These are phyloP conservation scores for Syrista parreyssii DNA, from an alignment of 2,888 invertebrate genomes.

Conservation along the genomic window DNA sequence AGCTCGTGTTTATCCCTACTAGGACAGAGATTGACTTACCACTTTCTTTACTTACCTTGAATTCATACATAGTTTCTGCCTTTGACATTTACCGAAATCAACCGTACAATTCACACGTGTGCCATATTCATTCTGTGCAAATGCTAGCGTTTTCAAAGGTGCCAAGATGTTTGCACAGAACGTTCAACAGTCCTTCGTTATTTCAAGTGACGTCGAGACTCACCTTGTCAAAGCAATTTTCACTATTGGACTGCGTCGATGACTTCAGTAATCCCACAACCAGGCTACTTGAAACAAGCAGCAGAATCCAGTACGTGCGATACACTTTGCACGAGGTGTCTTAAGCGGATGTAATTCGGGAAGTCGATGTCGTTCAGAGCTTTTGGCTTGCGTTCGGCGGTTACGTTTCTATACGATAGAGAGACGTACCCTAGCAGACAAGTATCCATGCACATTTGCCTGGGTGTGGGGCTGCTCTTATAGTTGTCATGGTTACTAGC, in stretches of 20 bases:
- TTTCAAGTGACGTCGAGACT: not conserved
- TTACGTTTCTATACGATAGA: not conserved
- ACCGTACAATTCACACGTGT: not conserved
- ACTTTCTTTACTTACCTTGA: not conserved
- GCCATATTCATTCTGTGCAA: not conserved
- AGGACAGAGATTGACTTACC: not conserved
- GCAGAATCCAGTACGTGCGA: constrained; percentile 23
- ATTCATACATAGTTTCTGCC: too few relatives aligned
- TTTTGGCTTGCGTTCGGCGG: constrained; percentile 20
- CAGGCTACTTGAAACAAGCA: constrained; percentile 26
- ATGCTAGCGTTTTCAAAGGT: not conserved
- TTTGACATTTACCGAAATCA: constrained; percentile 5
- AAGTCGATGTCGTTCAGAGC: constrained; percentile 12
- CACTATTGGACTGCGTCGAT: not conserved
- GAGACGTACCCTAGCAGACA: not conserved
- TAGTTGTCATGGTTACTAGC: constrained; percentile 11
- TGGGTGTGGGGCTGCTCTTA: not conserved
- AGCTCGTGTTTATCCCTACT: not conserved
- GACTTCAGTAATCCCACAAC: not conserved
- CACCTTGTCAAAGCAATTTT: not conserved
- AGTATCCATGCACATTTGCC: not conserved
- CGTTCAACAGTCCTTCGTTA: not conserved
- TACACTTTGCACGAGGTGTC: constrained; percentile 21
- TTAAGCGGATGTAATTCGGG: constrained; percentile 2
- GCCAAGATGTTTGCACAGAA: not conserved